These are phyloP conservation scores for Muntiacus muntjak DNA, from an alignment of 2,113 vertebrate species.

Conservation along the genomic window DNA sequence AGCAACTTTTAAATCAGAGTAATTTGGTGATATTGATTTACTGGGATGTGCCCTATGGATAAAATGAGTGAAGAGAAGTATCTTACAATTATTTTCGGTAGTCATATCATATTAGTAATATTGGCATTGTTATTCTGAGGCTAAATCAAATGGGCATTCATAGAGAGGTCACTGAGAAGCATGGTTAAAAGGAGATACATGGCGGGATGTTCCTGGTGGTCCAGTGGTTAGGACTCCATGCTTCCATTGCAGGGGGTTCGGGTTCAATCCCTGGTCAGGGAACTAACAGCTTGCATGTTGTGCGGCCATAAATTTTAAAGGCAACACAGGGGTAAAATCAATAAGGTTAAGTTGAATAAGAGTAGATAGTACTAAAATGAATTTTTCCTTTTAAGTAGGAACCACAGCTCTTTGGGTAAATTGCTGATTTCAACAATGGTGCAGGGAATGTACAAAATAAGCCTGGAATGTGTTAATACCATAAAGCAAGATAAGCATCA, in stretches of 20 bases:
- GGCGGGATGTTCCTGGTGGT: neutral
- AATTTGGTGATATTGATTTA: neutral
- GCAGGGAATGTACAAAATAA: neutral
- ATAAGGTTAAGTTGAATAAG: neutral
- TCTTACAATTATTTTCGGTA: neutral
- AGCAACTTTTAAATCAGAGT: neutral
- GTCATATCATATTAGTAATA: neutral
- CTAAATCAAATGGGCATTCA: neutral
- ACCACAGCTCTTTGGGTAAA: neutral
- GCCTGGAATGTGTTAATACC: neutral
- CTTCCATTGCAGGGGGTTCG: neutral
- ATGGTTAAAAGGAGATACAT: neutral
- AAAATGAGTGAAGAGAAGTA: neutral
- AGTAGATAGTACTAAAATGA: neutral
- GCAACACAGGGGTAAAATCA: neutral
- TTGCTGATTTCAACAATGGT: neutral
- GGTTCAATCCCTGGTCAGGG: neutral
- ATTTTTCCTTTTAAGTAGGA: neutral
- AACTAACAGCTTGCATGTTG: neutral
- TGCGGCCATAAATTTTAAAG: neutral
- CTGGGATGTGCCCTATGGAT: neutral
- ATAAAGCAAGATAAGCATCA: neutral
- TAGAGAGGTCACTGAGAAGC: neutral
- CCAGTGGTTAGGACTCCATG: neutral
- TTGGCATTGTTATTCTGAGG: neutral